These are phyloP conservation scores for Mustela nigripes DNA, from an alignment of 2,113 vertebrate genomes.

Conservation along the genomic window DNA sequence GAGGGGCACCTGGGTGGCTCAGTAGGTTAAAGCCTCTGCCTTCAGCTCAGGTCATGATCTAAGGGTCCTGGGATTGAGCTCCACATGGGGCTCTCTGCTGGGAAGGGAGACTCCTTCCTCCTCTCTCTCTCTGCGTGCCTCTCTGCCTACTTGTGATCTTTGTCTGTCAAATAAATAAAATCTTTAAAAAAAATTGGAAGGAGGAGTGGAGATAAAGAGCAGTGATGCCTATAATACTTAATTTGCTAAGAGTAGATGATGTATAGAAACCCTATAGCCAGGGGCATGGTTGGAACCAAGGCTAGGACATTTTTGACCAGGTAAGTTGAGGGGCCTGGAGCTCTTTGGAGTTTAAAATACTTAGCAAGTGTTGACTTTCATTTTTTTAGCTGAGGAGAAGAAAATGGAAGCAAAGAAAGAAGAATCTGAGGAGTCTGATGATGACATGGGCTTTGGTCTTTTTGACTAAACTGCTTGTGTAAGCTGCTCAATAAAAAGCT, in stretches of 20 bases:
- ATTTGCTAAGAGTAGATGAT: not conserved
- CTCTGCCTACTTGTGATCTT: no score
- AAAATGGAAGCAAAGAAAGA: slow-evolving; percentile 99
- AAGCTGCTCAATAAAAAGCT: slow-evolving; percentile 86
- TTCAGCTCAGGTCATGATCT: no score
- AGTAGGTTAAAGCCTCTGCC: no score
- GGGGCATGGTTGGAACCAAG: not conserved
- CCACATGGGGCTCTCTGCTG: no score
- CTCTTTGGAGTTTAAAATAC: not conserved
- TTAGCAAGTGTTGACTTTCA: not conserved
- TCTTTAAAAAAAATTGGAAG: not conserved
- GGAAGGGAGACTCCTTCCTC: no score
- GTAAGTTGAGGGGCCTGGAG: not conserved
- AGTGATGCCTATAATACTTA: no score
- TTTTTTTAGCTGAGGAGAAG: slow-evolving; percentile 94
- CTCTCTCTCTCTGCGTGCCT: no score
- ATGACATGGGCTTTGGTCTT: slow-evolving; percentile 99
- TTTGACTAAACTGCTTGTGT: slow-evolving; percentile 94
- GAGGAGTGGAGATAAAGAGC: not conserved
- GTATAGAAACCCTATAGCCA: not conserved
- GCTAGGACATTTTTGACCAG: not conserved
- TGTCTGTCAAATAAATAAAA: no score
- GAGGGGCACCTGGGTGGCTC: no score
- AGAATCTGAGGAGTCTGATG: slow-evolving; percentile 97
- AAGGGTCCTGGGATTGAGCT: no score